Percentiles rank a stretch among this genome's conserved stretches.
Conservation (phyloP, 1,140 invertebrate species). For the Tetramorium alpestre region DNA sequence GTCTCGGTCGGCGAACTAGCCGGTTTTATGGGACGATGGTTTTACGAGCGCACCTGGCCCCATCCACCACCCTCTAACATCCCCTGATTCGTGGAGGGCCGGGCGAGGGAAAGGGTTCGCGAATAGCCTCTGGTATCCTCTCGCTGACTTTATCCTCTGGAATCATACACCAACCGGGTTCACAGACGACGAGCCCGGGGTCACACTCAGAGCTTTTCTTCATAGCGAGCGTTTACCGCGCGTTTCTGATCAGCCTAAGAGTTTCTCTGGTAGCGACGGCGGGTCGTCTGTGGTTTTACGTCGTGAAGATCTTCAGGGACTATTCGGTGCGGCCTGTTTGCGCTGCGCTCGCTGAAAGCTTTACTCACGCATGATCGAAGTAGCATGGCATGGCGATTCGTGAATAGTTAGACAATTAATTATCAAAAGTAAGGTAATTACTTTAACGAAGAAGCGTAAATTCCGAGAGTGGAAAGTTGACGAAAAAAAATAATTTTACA, state of each 20-base stretch:
- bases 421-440: too few relatives aligned
- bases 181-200: slow-evolving; percentile 26
- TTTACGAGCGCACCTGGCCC: slow-evolving; percentile 81
- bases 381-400: not conserved
- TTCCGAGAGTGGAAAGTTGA: not conserved
- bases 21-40: slow-evolving; percentile 82
- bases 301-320: slow-evolving; percentile 1
- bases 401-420: not conserved
- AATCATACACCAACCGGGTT: slow-evolving; percentile 4
- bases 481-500: not conserved
- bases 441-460: not conserved
- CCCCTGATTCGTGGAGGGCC: slow-evolving; percentile 32
- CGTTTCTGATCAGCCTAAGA: slow-evolving; percentile 55
- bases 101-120: slow-evolving; percentile 64
- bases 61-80: slow-evolving; percentile 69
- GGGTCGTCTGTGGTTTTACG: slow-evolving; percentile 33
- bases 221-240: slow-evolving; percentile 34
- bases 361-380: slow-evolving; percentile 21
- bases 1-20: slow-evolving; percentile 77
- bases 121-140: slow-evolving; percentile 37
- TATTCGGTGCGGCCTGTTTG: slow-evolving; percentile 30
- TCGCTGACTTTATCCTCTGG: slow-evolving; percentile 2
- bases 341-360: slow-evolving; percentile 15
- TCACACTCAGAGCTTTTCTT: slow-evolving; percentile 50
- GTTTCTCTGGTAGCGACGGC: slow-evolving; percentile 14